Base-by-base conservation (phyloP, 2,888 invertebrate genomes). In the Andrena flavipes region DNA sequence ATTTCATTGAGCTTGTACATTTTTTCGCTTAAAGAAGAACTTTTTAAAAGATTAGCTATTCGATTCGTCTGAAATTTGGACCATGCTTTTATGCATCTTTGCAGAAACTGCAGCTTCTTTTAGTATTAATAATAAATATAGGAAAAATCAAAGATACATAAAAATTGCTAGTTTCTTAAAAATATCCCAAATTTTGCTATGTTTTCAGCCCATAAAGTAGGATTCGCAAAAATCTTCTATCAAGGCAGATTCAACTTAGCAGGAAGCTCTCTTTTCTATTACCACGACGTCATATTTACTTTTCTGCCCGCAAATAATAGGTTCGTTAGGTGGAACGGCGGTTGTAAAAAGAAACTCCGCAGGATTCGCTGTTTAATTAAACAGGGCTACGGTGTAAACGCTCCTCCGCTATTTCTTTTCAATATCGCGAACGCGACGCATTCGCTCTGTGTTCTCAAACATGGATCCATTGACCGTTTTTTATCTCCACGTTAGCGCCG, bases 281-380 rank as follows among this genome's bases (percentile, higher is more conserved):
- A 23, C 23, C 70, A 48, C 6, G 26, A 30, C 20, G 16, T 1
- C 16, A 64, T 72, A 72, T 64, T 72, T 63, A 60, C 60, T 48
- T 60, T 35, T 68, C 68, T n/a, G 30, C 8, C 60, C 33, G 20
- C 51, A n/a, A 60, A 75, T 23, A 49, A 48, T 35, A 54, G 20
- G 26, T 35, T 26, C 16, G 35, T 16, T 10, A 23, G n/a, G 6
- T 6, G 51, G 5, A 26, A 20, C n/a, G 16, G n/a, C 0, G 5
- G 35, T 26, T 26, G 35, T 62, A 54, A 76, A 76, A 63, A 56
- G 76, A 10, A 49, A 59, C 62, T 10, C 26, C 2, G 51, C 26
- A 35, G n/a, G 71, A 42, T 60, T 65, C 51, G 23, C 56, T 23
- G 63, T 79, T 76, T 64, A 79, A 76, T 76, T 64, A 70, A 51